Percentiles rank a stretch among this genome's conserved stretches.
phyloP scores from a whole-genome alignment of 1,140 invertebrate species.

The Drosophila tristis region DNA sequence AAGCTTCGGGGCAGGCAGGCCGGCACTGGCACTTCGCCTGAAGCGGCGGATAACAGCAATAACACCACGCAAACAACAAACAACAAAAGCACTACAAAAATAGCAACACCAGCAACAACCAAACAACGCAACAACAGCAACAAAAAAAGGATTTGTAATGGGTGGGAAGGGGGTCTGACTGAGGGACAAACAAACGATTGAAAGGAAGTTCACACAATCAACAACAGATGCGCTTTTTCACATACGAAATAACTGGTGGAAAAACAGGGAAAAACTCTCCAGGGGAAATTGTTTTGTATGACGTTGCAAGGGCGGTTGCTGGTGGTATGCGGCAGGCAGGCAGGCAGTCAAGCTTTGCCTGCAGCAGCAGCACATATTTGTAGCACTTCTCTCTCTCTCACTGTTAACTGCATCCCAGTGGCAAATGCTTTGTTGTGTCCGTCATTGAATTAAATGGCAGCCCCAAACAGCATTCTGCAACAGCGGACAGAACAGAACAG shows the following conservation, averaged over 20 bases:
- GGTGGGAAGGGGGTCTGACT: not conserved
- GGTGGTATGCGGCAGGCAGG: conserved; percentile 8
- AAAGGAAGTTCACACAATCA: conserved; percentile 82
- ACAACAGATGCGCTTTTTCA: conserved; percentile 81
- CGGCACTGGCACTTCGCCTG: conserved; percentile 21
- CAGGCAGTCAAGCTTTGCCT: conserved; percentile 28
- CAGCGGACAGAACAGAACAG: not conserved
- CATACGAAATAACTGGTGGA: conserved; percentile 72
- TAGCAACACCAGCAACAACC: conserved; percentile 36
- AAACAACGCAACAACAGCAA: conserved; percentile 51
- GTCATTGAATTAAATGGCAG: conserved; percentile 79
- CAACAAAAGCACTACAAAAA: conserved; percentile 25
- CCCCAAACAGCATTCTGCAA: conserved; percentile 33
- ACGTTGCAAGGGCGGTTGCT: conserved; percentile 22
- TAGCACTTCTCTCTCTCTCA: conserved; percentile 12
- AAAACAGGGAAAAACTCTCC: conserved; percentile 75
- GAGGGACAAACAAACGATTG: conserved; percentile 75
- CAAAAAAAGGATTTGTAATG: not conserved
- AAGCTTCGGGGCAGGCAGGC: conserved; percentile 46
- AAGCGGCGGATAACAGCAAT: conserved; percentile 76
- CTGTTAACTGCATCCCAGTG: conserved; percentile 59
- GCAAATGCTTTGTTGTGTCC: conserved; percentile 72
- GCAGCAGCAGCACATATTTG: conserved; percentile 45
- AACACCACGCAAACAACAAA: conserved; percentile 57
- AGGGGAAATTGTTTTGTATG: conserved; percentile 80